Percentiles rank a stretch among this genome's conserved stretches.
Conservation (phyloP, 2,888 invertebrate genomes). For the Chesias legatella region DNA sequence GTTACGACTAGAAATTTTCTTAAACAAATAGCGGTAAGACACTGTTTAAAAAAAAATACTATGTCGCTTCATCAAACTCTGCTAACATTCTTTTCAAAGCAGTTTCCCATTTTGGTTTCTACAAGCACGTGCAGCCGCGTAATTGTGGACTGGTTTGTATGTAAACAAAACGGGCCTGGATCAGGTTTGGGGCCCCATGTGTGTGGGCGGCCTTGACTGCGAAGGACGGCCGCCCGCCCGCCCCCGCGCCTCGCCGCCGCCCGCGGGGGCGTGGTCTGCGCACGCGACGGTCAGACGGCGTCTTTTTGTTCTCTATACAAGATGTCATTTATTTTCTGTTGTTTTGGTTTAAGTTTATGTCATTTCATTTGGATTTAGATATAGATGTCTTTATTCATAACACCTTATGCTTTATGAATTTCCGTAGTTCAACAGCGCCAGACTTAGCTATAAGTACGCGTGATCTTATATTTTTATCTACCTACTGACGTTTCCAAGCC, state of each 20-base stretch:
- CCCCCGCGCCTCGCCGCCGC: constrained; percentile 38
- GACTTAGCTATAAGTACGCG: too few species aligned
- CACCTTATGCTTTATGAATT: too few species aligned
- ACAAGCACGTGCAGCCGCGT: constrained; percentile 18
- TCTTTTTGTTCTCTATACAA: constrained; percentile 28
- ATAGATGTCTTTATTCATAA: too few species aligned
- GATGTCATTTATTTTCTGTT: constrained; percentile 11
- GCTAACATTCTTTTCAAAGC: constrained; percentile 34
- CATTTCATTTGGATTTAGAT: too few species aligned
- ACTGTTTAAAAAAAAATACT: too few species aligned
- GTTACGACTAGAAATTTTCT: too few species aligned
- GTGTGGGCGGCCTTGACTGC: constrained; percentile 70
- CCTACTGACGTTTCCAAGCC: too few species aligned
- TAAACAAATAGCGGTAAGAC: too few species aligned
- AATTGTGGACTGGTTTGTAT: constrained; percentile 42
- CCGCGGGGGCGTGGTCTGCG: constrained; percentile 52
- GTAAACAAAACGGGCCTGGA: constrained; percentile 51
- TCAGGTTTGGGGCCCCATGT: constrained; percentile 49
- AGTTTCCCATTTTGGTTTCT: too few species aligned
- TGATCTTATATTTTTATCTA: too few species aligned
- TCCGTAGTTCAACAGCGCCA: too few species aligned
- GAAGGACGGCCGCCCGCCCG: constrained; percentile 51
- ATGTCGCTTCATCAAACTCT: constrained; percentile 38
- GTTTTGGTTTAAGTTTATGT: background rate
- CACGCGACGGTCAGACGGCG: constrained; percentile 36